Evolutionary conservation across 2,888 invertebrate genomes (phyloP), one percentile per base, ranked within the genome.

Genomic region (Caenorhabditis plicata): DNA sequence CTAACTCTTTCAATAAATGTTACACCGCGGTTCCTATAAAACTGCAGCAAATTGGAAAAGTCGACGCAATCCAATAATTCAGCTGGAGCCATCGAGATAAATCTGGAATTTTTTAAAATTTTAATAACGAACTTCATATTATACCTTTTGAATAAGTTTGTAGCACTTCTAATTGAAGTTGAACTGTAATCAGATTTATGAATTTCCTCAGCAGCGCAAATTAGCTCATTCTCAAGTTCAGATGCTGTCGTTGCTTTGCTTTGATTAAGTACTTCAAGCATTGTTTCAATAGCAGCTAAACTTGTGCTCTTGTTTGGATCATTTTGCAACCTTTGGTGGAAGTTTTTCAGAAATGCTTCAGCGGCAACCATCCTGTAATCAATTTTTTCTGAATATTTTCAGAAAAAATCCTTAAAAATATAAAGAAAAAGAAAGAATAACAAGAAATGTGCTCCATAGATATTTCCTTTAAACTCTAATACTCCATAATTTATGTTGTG

Each of bases 221-320:
- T 80, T 31, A 83, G 65, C 43, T 80, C 81, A 8, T 78, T 79
- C 48, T 80, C 67, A 64, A 84, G 58, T 50, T 80, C 83, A 17
- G 72, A 64, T 32, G 82, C 68, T 1, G 84, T 84, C 27, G 81
- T 81, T 46, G 82, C 78, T n/a, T 40, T n/a, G n/a, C 80, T 81
- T 22, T 67, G 71, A 54, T 64, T 53, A 29, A 74, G 46, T 19
- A 46, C 53, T 46, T 61, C 55, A 27, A 68, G 42, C 1, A 84
- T 70, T 3, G 83, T 83, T 62, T 81, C 78, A 29, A 84, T 83
- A 19, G 84, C 83, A n/a, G 83, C 83, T 5, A 83, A 77, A 36
- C 83, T 83, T 25, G 82, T 81, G 3, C 84, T 83, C 53, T 81
- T 80, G 41, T 80, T 77, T 11, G 58, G 36, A 41, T 75, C 68